Conservation (phyloP, 2,113 vertebrate genomes). For the Chionis minor region DNA sequence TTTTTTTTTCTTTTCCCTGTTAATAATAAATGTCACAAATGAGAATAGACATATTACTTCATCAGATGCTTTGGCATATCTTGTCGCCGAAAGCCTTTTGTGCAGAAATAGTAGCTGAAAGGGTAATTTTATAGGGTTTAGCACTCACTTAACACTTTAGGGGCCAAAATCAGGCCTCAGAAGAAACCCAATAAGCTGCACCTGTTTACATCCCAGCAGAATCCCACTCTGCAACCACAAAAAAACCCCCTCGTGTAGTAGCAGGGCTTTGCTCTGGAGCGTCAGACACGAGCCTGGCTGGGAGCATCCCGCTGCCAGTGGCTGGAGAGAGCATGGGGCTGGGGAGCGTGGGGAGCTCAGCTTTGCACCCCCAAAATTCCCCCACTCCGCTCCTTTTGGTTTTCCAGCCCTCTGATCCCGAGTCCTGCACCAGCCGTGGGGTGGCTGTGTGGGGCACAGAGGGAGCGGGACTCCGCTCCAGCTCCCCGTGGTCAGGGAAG, state of each 20-base stretch:
- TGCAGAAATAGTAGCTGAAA: constrained; percentile 45
- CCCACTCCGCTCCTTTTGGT: neutral
- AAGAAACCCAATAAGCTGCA: neutral
- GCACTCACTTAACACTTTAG: constrained; percentile 63
- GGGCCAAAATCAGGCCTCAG: neutral
- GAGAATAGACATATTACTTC: constrained; percentile 42
- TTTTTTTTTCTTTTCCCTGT: neutral
- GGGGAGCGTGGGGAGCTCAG: neutral
- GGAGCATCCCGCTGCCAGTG: neutral
- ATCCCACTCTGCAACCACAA: neutral
- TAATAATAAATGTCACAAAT: constrained; percentile 65
- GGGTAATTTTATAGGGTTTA: constrained; percentile 61
- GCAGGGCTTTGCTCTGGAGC: neutral
- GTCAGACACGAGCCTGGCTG: neutral
- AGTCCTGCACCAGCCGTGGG: accelerated
- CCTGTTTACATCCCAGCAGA: constrained; percentile 1
- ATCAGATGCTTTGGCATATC: constrained; percentile 39
- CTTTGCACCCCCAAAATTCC: neutral
- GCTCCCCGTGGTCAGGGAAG: neutral
- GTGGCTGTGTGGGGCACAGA: neutral
- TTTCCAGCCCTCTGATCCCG: neutral
- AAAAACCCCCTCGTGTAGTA: neutral
- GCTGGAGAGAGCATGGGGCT: neutral
- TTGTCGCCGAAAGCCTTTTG: constrained; percentile 13
- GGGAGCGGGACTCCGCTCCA: neutral